Percentiles rank a stretch among this genome's conserved stretches.
Evolutionary conservation across 2,888 invertebrate species (phyloP).

Genomic region (Lingula anatina): DNA sequence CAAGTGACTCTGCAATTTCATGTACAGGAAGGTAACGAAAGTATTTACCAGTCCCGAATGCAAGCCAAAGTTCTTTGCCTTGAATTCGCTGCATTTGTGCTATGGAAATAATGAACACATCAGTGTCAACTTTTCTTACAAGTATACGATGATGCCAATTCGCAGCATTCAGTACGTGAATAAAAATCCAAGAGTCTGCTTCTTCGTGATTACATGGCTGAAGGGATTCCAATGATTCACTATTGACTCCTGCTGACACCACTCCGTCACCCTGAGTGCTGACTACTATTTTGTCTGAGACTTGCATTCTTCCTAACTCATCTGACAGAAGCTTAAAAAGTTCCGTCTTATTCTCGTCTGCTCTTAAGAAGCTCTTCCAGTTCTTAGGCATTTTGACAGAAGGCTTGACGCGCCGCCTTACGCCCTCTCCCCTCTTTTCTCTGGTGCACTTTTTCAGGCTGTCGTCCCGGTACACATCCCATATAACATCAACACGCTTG

Average conservation of each 20-base stretch:
- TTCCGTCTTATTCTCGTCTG: slow-evolving; percentile 10
- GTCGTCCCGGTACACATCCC: slow-evolving; percentile 7
- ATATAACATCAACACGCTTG: slow-evolving; percentile 11
- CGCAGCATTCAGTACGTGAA: slow-evolving; percentile 8
- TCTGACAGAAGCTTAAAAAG: slow-evolving; percentile 7
- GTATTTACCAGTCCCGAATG: slow-evolving; percentile 12
- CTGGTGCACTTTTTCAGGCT: slow-evolving; percentile 6
- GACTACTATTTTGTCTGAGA: slow-evolving; percentile 2
- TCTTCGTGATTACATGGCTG: slow-evolving; percentile 13
- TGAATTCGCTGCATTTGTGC: slow-evolving; percentile 1
- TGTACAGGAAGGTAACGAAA: slow-evolving; percentile 14
- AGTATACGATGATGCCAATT: slow-evolving; percentile 5
- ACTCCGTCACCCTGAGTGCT: too few relatives aligned
- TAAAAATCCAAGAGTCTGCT: too few relatives aligned
- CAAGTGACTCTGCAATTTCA: slow-evolving; percentile 8
- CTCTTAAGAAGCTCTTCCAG: slow-evolving; percentile 10
- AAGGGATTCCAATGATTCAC: slow-evolving; percentile 2
- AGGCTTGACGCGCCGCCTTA: slow-evolving; percentile 1
- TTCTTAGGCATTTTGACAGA: slow-evolving; percentile 8
- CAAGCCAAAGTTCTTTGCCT: slow-evolving; percentile 9
- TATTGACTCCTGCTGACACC: too few relatives aligned
- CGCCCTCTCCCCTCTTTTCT: slow-evolving; percentile 3
- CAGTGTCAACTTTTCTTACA: slow-evolving; percentile 12
- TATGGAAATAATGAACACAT: slow-evolving; percentile 13
- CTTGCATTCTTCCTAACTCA: neutral